Conservation (phyloP, 1,140 invertebrate species). For the Drosophila nigrodunni region DNA sequence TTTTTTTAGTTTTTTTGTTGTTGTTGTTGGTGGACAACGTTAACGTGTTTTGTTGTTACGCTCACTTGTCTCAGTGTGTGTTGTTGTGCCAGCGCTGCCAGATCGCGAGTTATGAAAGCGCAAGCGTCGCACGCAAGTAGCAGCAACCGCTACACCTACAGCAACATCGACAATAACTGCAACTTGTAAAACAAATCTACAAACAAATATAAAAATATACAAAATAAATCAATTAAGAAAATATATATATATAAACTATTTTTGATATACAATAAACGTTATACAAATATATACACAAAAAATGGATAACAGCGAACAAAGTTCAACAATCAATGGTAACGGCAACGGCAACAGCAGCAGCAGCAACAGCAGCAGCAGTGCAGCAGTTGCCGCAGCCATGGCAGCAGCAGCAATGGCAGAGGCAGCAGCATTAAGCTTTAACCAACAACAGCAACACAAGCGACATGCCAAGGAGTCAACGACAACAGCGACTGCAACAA, state of each 20-base stretch:
- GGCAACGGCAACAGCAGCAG: slow-evolving; percentile 19
- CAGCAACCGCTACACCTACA: slow-evolving; percentile 35
- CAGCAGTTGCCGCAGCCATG: slow-evolving; percentile 4
- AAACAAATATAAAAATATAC: slow-evolving; percentile 28
- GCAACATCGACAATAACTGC: slow-evolving; percentile 33
- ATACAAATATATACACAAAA: slow-evolving; percentile 27
- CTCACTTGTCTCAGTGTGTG: slow-evolving; percentile 48
- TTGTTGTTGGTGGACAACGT: slow-evolving; percentile 15
- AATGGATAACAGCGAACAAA: slow-evolving; percentile 59
- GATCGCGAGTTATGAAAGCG: slow-evolving; percentile 80
- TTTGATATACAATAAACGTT: slow-evolving; percentile 41
- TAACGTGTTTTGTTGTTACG: slow-evolving; percentile 47
- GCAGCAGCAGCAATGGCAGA: slow-evolving; percentile 19
- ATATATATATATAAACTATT: slow-evolving; percentile 38
- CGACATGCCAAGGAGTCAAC: slow-evolving; percentile 28
- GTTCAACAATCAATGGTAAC: slow-evolving; percentile 42
- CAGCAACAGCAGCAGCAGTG: slow-evolving; percentile 11
- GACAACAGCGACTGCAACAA: slow-evolving; percentile 8
- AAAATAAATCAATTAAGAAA: slow-evolving; percentile 9
- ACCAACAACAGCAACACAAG: slow-evolving; percentile 24
- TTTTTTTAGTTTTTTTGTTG: slow-evolving; percentile 34
- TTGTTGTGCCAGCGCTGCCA: slow-evolving; percentile 66
- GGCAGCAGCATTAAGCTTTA: slow-evolving; percentile 26
- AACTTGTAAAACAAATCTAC: slow-evolving; percentile 15
- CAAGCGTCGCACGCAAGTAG: slow-evolving; percentile 58